These are phyloP conservation scores for Parauchenoglanis ngamensis DNA, from an alignment of 2,797 vertebrate genomes.

Conservation along the genomic window DNA sequence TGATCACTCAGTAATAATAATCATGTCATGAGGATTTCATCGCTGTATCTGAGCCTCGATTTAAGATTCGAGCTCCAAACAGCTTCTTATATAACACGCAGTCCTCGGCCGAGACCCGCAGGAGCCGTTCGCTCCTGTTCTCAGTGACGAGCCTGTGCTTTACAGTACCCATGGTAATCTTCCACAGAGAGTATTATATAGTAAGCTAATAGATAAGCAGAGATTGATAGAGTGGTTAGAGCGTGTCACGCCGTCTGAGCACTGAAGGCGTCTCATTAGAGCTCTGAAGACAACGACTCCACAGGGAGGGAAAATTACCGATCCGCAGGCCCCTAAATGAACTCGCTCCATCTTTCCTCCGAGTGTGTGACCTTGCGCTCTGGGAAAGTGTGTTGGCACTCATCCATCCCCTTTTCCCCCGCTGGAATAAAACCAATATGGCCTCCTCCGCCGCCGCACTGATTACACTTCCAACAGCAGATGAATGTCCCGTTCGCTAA, in stretches of 20 bases:
- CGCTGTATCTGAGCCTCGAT: not conserved
- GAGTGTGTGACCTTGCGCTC: constrained; percentile 56
- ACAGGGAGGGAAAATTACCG: constrained; percentile 50
- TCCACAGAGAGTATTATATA: constrained; percentile 42
- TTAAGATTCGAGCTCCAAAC: not conserved
- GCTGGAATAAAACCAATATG: constrained; percentile 56
- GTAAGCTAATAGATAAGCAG: constrained; percentile 44
- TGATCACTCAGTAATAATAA: not conserved
- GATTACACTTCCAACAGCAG: constrained; percentile 65
- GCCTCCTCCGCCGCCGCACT: constrained; percentile 50
- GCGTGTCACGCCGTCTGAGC: constrained; percentile 25
- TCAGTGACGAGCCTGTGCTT: constrained; percentile 1
- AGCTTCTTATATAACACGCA: not conserved
- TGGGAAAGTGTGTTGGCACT: constrained; percentile 53
- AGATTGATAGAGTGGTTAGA: constrained; percentile 48
- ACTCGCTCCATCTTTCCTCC: constrained; percentile 55
- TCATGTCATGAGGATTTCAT: not conserved
- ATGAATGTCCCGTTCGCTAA: constrained; percentile 57
- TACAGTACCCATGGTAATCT: constrained; percentile 41
- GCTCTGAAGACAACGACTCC: constrained; percentile 40
- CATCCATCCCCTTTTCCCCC: constrained; percentile 47
- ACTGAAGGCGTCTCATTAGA: constrained; percentile 54
- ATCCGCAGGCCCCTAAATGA: constrained; percentile 58
- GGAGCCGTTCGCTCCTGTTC: constrained; percentile 7
- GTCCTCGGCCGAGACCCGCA: not conserved